These are phyloP conservation scores for Graptemys geographica DNA, from an alignment of 2,797 vertebrate genomes.

Conservation along the genomic window DNA sequence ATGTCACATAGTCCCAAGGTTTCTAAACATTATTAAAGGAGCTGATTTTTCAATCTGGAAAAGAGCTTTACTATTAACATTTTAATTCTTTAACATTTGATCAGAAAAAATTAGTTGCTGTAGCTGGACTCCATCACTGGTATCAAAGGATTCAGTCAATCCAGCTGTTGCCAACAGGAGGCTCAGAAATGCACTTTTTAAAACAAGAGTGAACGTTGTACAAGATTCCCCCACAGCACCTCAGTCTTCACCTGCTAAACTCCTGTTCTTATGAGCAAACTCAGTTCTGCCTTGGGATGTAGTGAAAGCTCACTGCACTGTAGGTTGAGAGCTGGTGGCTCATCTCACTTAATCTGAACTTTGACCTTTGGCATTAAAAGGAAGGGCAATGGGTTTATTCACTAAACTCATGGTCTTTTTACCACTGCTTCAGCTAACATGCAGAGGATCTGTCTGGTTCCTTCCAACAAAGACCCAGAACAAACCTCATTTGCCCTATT, in stretches of 20 bases:
- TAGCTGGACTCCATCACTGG: accelerated
- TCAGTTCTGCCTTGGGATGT: neutral
- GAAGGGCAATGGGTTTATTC: neutral
- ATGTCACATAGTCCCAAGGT: neutral
- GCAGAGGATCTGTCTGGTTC: neutral
- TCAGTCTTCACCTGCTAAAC: neutral
- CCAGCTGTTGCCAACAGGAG: slow-evolving; percentile 49
- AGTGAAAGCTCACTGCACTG: neutral
- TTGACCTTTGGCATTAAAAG: neutral
- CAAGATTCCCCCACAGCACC: neutral
- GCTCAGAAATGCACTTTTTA: neutral
- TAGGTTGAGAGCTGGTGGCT: neutral
- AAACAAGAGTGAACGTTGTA: accelerated
- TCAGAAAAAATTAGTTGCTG: neutral
- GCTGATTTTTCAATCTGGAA: neutral
- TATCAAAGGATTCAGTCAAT: neutral
- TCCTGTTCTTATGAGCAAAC: neutral
- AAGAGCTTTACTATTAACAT: neutral
- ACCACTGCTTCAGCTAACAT: neutral
- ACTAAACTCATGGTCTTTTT: neutral
- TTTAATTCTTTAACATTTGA: neutral
- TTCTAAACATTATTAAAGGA: slow-evolving; percentile 15
- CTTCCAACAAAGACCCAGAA: neutral
- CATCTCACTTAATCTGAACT: neutral
- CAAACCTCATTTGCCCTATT: neutral